Conservation (phyloP, 2,888 invertebrate genomes). For the Homarus gammarus region DNA sequence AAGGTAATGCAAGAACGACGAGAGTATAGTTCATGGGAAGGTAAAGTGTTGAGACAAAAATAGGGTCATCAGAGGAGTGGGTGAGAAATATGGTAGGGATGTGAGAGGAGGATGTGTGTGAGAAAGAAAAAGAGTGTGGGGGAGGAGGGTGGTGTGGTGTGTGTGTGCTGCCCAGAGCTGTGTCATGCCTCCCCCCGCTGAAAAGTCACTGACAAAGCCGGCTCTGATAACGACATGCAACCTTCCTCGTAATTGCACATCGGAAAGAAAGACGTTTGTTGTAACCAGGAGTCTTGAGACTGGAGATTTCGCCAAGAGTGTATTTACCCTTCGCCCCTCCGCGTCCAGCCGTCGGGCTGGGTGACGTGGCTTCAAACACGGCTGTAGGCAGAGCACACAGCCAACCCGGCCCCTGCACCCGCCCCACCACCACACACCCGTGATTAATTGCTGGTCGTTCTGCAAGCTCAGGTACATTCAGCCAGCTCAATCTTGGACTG, state of each 20-base stretch:
- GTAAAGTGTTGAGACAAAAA: too few species aligned
- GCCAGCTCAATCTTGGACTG: slow-evolving; percentile 10
- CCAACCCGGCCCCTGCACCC: not conserved
- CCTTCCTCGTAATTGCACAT: slow-evolving; percentile 30
- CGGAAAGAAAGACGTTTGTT: slow-evolving; percentile 41
- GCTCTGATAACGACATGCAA: slow-evolving; percentile 14
- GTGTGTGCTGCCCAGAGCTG: not conserved
- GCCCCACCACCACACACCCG: slow-evolving; percentile 19
- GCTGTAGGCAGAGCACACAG: slow-evolving; percentile 52
- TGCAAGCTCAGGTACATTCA: slow-evolving; percentile 14
- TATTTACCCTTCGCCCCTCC: slow-evolving; percentile 61
- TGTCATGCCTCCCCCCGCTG: not conserved
- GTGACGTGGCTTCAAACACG: slow-evolving; percentile 59
- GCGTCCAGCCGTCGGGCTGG: slow-evolving; percentile 50
- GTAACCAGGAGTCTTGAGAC: slow-evolving; percentile 49
- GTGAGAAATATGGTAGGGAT: too few species aligned
- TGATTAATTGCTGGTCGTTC: slow-evolving; percentile 32
- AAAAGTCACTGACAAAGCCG: not conserved
- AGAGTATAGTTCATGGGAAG: too few species aligned
- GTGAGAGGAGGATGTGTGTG: not conserved
- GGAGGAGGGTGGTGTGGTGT: not conserved
- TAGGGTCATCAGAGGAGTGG: too few species aligned
- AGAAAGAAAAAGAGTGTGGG: too few species aligned
- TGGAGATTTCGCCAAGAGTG: slow-evolving; percentile 55
- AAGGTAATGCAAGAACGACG: too few species aligned